Percentiles rank a stretch among this genome's conserved stretches.
Conservation (phyloP, 2,113 vertebrate species). For the Sinocyclocheilus grahami region DNA sequence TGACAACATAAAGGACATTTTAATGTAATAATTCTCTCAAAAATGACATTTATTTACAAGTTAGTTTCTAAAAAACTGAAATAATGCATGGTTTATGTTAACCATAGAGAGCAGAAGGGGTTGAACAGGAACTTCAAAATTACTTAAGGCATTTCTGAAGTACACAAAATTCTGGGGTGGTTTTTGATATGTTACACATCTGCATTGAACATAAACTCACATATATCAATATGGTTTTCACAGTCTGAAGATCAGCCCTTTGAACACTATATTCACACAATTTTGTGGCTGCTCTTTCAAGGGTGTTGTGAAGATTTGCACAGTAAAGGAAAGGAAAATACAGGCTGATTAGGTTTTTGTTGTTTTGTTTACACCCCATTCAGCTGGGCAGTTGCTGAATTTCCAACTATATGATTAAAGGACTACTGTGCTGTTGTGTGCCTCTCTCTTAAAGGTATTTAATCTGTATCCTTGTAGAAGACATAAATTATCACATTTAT, state of each 20-base stretch:
- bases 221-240: neutral
- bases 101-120: neutral
- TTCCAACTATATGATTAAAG: neutral
- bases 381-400: neutral
- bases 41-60: slow-evolving; percentile 9
- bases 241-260: neutral
- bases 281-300: neutral
- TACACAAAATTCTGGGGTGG: neutral
- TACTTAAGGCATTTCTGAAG: neutral
- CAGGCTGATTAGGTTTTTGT: neutral
- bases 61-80: neutral
- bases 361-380: neutral
- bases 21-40: slow-evolving; percentile 9
- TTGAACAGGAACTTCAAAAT: neutral
- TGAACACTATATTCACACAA: neutral
- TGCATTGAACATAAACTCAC: neutral
- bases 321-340: neutral
- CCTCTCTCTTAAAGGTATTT: neutral
- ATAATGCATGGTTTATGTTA: neutral
- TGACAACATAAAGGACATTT: neutral
- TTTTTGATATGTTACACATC: neutral
- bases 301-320: neutral
- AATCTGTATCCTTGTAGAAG: neutral
- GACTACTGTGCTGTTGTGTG: neutral
- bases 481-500: neutral